These are phyloP conservation scores for Enteromius unitaeniatus DNA, from an alignment of 2,797 vertebrate species.

Conservation along the genomic window DNA sequence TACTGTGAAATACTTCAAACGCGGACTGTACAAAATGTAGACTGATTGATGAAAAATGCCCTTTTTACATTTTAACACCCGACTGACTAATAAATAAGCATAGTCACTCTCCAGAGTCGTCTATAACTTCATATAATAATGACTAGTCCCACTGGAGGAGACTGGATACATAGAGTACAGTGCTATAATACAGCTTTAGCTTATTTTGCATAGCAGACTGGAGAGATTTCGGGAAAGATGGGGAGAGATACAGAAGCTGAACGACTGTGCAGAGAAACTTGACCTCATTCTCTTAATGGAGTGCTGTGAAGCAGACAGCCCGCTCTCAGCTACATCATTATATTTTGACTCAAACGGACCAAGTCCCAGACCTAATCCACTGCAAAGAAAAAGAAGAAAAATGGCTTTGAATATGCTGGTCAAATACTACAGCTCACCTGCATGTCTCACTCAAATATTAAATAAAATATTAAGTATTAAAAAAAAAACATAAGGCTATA, in stretches of 20 bases:
- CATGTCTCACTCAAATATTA: conserved; percentile 11
- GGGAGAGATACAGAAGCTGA: conserved; percentile 37
- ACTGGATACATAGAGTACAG: neutral
- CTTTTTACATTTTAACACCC: conserved; percentile 4
- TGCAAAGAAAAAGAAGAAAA: neutral
- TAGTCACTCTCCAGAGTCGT: conserved; percentile 1
- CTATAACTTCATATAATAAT: conserved; percentile 27
- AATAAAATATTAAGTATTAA: too few species aligned
- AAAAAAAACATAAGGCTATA: neutral
- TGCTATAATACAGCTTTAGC: conserved; percentile 17
- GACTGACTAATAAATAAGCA: conserved; percentile 34
- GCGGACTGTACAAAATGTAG: conserved; percentile 20
- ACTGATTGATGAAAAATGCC: neutral
- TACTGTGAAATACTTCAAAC: neutral
- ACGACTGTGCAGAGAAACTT: conserved; percentile 42
- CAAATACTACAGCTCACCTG: conserved; percentile 25
- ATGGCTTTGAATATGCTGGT: conserved; percentile 14
- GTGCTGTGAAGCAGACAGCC: conserved; percentile 72
- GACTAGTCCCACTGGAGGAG: neutral
- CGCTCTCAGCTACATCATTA: conserved; percentile 80
- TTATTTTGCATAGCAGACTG: conserved; percentile 30
- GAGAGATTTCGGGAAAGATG: conserved; percentile 30
- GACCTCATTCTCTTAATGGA: conserved; percentile 53
- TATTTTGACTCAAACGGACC: conserved; percentile 76
- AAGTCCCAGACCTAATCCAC: conserved; percentile 10